Evolutionary conservation across 1,140 invertebrate species (phyloP), one percentile per base, ranked within the genome.

Genomic region (Papilio dardanus): DNA sequence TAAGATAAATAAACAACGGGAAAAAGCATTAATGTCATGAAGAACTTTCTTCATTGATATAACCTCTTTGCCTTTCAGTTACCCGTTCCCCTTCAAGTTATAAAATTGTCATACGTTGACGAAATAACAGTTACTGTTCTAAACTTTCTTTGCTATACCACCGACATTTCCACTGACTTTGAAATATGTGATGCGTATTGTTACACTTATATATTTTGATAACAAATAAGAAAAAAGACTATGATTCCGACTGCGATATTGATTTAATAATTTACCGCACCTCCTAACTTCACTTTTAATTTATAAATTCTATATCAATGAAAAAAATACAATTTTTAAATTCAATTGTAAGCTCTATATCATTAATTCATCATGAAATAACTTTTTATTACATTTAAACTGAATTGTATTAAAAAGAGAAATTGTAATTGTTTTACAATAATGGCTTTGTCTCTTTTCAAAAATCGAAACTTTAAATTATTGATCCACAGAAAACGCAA

Each of bases 91-190:
- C 46, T 28, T 30, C 37, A 50, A 42, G 68, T 33, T 54, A 54
- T 50, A n/a, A 54, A 73, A 73, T 54, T 58, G 35, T 58, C 46
- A 58, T 73, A 58, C 31, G 42, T 73, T 73, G 30, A 33, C 24
- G 24, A 62, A 62, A 12, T 62, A 62, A 62, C 4, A 62, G 10
- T 58, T 21, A 58, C 54, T 62, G 21, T 28, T 62, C 54, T 30
- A 28, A 62, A 30, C 24, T 62, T 62, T 62, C 14, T 14, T 24
- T 14, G 3, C n/a, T 16, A 7, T 46, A n/a, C 42, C 16, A n/a
- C 6, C n/a, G 42, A n/a, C 16, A 12, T 37, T 37, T 12, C 35
- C 10, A 46, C 42, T 46, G n/a, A 46, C 16, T n/a, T 0, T 7
- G 42, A 3, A n/a, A 42, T n/a, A 42, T 3, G 12, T 12, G 14